phyloP scores from a whole-genome alignment of 2,888 invertebrate species.

The Amphimallon solstitiale region DNA sequence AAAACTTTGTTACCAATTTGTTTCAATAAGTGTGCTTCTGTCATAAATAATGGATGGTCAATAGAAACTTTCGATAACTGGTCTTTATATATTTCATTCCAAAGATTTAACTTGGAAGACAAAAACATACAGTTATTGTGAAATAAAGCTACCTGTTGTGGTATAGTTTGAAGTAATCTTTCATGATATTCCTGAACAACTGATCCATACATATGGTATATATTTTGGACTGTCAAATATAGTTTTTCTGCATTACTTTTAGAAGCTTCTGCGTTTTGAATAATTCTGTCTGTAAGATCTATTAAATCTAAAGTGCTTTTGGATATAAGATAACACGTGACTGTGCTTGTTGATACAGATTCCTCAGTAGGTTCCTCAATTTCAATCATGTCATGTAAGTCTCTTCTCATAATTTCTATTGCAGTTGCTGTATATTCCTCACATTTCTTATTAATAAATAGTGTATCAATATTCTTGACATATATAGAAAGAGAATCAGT shows the following conservation, averaged over 20 bases:
- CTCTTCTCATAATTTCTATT: conserved; percentile 79
- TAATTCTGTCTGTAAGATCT: conserved; percentile 71
- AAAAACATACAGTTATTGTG: conserved; percentile 94
- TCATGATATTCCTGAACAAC: conserved; percentile 84
- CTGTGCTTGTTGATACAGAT: conserved; percentile 49
- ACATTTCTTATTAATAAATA: conserved; percentile 82
- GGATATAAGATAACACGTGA: conserved; percentile 70
- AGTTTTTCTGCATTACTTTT: conserved; percentile 73
- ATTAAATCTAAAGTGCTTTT: conserved; percentile 73
- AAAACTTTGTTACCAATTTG: conserved; percentile 77
- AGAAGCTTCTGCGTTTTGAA: conserved; percentile 72
- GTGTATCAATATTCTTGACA: conserved; percentile 76
- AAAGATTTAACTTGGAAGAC: conserved; percentile 75
- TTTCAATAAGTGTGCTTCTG: conserved; percentile 74
- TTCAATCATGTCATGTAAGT: conserved; percentile 78
- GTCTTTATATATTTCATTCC: conserved; percentile 74
- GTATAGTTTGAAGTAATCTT: conserved; percentile 82
- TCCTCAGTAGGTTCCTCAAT: conserved; percentile 62
- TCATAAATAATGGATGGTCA: conserved; percentile 72
- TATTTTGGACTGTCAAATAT: conserved; percentile 75
- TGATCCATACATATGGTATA: conserved; percentile 80
- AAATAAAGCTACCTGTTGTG: conserved; percentile 87
- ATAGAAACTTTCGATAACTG: conserved; percentile 64
- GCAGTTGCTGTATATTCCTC: conserved; percentile 76
- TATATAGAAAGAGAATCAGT: conserved; percentile 74